Evolutionary conservation across 2,797 vertebrate genomes (phyloP).

Genomic region (Sebastes goodei): DNA sequence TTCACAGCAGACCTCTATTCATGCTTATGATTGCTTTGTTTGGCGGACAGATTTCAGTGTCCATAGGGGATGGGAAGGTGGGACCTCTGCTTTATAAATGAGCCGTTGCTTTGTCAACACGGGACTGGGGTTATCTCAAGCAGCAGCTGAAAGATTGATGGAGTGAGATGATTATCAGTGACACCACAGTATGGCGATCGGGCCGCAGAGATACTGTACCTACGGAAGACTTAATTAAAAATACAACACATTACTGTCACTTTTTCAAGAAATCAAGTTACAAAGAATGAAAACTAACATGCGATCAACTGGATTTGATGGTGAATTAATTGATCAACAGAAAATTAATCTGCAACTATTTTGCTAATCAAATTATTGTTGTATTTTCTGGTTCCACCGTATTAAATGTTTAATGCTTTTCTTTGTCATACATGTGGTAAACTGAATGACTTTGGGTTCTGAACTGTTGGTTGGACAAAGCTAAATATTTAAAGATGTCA

Average conservation of each 20-base stretch:
- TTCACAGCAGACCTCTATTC: constrained; percentile 76
- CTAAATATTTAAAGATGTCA: background rate
- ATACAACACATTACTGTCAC: background rate
- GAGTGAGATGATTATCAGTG: constrained; percentile 73
- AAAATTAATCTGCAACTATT: background rate
- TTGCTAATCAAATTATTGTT: background rate
- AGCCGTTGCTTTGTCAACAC: constrained; percentile 78
- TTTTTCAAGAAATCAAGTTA: background rate
- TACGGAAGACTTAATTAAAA: constrained; percentile 7
- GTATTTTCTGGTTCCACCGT: too few species aligned
- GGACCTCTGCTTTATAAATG: constrained; percentile 75
- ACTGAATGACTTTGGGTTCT: background rate
- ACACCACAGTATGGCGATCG: constrained; percentile 40
- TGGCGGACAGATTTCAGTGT: constrained; percentile 69
- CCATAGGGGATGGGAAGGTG: constrained; percentile 74
- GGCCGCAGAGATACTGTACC: constrained; percentile 37
- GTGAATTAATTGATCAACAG: background rate
- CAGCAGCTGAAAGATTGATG: constrained; percentile 72
- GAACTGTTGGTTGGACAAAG: background rate
- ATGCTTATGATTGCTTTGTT: constrained; percentile 78
- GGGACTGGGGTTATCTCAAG: constrained; percentile 69
- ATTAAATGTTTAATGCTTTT: background rate
- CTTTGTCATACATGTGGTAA: background rate
- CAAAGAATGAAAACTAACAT: background rate
- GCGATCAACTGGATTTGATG: background rate